Percentiles rank a stretch among this genome's conserved stretches.
phyloP scores from a whole-genome alignment of 2,888 invertebrate genomes.

The Cantharis nigra region DNA sequence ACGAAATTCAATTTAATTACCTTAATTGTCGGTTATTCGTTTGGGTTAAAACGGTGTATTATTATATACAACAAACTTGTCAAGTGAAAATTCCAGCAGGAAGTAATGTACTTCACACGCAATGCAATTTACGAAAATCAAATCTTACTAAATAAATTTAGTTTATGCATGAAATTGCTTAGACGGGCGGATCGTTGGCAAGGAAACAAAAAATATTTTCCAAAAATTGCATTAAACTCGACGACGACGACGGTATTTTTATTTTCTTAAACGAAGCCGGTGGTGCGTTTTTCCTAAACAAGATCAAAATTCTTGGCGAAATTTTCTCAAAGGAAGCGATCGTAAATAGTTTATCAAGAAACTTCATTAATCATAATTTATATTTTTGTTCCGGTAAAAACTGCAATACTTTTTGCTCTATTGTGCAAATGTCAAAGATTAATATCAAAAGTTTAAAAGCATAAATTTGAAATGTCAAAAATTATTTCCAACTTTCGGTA shows the following conservation, averaged over 20 bases:
- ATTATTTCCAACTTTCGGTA: background rate
- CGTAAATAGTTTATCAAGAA: background rate
- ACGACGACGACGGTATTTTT: background rate
- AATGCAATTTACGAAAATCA: background rate
- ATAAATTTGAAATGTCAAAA: background rate
- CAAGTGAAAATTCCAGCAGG: background rate
- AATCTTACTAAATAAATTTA: background rate
- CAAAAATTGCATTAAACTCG: no score
- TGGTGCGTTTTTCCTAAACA: background rate
- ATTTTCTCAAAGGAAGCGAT: background rate
- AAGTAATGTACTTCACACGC: background rate
- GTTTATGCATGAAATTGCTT: background rate
- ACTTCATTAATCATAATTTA: background rate
- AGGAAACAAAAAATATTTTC: no score
- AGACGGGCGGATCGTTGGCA: no score
- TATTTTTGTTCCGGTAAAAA: background rate
- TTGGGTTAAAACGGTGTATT: slow-evolving; percentile 13
- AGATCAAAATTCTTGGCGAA: background rate
- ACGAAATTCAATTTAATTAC: slow-evolving; percentile 24
- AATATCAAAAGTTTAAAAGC: background rate
- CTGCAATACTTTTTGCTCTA: background rate
- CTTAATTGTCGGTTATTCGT: slow-evolving; percentile 9
- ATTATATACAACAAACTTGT: slow-evolving; percentile 2
- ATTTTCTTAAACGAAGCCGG: background rate
- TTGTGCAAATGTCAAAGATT: background rate